Percentiles rank a stretch among this genome's conserved stretches.
Evolutionary conservation across 2,888 invertebrate species (phyloP).

Genomic region (Piscicola geometra): DNA sequence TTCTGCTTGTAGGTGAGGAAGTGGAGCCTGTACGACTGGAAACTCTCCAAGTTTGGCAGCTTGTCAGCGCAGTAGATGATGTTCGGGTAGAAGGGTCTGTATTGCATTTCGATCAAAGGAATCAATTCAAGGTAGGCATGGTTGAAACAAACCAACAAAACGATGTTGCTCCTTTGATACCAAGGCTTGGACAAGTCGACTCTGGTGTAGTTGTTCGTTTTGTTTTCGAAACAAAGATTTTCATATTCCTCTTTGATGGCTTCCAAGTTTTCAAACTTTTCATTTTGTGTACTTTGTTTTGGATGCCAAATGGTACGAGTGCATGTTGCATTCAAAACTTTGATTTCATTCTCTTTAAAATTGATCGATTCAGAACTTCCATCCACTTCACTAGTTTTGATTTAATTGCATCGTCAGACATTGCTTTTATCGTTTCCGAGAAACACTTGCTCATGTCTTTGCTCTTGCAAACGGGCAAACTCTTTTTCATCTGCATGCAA

Average conservation of each 20-base stretch:
- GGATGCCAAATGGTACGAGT: constrained; percentile 1
- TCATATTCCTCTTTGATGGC: background rate
- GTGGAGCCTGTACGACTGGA: background rate
- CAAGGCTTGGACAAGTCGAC: background rate
- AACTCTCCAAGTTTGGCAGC: background rate
- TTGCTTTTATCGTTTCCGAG: background rate
- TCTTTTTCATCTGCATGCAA: no score
- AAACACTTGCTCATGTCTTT: background rate
- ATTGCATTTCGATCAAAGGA: background rate
- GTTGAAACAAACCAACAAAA: background rate
- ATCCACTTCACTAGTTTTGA: background rate
- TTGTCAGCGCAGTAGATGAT: background rate
- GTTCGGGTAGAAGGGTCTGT: constrained; percentile 7
- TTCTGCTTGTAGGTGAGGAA: background rate
- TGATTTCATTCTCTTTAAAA: background rate
- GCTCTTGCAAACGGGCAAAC: background rate
- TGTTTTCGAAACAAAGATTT: background rate
- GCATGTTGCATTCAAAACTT: background rate
- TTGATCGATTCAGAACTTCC: background rate
- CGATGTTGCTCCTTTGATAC: background rate
- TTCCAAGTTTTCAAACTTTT: background rate
- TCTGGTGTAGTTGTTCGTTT: background rate
- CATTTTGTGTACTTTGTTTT: background rate
- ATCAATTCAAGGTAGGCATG: background rate
- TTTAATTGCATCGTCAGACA: background rate